A percentile compares a stretch with the other conserved stretches of the same genome.
Conservation (phyloP, 2,113 vertebrate species). For the Sylvietta virens region DNA sequence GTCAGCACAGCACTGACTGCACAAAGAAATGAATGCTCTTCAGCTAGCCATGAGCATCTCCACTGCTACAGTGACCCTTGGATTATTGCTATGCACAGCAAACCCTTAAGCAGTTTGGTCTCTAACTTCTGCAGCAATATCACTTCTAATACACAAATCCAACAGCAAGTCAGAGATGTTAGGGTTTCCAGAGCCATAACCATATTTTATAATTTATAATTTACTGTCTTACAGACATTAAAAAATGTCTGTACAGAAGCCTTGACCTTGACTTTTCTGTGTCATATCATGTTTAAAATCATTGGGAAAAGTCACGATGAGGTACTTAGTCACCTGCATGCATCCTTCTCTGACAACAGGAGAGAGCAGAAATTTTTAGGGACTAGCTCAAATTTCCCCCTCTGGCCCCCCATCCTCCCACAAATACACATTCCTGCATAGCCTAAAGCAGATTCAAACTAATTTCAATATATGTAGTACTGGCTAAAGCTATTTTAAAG, state of each 20-base stretch:
- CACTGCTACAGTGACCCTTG: not conserved
- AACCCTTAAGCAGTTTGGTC: not conserved
- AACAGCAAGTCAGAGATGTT: not conserved
- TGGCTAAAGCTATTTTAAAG: not conserved
- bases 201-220: not conserved
- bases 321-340: not conserved
- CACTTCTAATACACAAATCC: not conserved
- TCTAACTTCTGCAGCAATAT: not conserved
- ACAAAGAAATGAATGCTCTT: not conserved
- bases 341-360: not conserved
- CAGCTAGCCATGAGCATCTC: not conserved
- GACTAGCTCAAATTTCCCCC: not conserved
- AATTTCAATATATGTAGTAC: not conserved
- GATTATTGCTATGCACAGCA: not conserved
- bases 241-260: not conserved
- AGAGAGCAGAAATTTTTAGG: not conserved
- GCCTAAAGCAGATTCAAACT: not conserved
- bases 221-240: not conserved
- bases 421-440: not conserved
- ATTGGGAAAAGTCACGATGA: not conserved
- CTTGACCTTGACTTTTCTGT: not conserved
- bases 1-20: not conserved
- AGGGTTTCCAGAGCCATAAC: not conserved
- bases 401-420: no score
- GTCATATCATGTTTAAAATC: not conserved